Evolutionary conservation across 2,113 vertebrate species (phyloP).

Genomic region (Promerops cafer): DNA sequence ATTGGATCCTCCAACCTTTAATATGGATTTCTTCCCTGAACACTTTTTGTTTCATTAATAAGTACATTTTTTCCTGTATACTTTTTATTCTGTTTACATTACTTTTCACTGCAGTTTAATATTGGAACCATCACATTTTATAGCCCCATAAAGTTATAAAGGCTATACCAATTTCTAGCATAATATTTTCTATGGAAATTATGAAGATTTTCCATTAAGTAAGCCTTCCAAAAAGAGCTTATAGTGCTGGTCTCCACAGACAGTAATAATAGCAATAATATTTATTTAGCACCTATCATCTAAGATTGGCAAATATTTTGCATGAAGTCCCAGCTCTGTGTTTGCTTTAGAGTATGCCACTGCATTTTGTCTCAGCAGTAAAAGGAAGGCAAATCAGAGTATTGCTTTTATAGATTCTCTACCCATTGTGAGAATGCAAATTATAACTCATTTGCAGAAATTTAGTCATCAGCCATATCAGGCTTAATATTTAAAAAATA

Average conservation of each 20-base stretch:
- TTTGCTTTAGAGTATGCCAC: background rate
- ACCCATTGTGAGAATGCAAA: background rate
- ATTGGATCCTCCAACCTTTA: background rate
- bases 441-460: background rate
- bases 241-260: background rate
- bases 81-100: conserved; percentile 39
- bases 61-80: background rate
- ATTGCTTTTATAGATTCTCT: background rate
- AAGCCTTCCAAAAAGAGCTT: background rate
- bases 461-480: background rate
- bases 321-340: background rate
- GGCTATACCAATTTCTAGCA: conserved; percentile 8
- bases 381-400: background rate
- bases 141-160: conserved; percentile 42
- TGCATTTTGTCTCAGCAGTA: background rate
- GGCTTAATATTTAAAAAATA: background rate
- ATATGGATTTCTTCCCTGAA: background rate
- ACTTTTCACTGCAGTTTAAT: conserved; percentile 39
- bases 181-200: conserved; percentile 32
- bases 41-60: background rate
- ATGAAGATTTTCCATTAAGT: conserved; percentile 9
- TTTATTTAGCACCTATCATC: conserved; percentile 34
- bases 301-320: conserved; percentile 35
- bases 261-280: background rate
- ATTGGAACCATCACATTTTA: conserved; percentile 28